Evolutionary conservation across 2,888 invertebrate species (phyloP).

Genomic region (Thysanoteuthis rhombus): DNA sequence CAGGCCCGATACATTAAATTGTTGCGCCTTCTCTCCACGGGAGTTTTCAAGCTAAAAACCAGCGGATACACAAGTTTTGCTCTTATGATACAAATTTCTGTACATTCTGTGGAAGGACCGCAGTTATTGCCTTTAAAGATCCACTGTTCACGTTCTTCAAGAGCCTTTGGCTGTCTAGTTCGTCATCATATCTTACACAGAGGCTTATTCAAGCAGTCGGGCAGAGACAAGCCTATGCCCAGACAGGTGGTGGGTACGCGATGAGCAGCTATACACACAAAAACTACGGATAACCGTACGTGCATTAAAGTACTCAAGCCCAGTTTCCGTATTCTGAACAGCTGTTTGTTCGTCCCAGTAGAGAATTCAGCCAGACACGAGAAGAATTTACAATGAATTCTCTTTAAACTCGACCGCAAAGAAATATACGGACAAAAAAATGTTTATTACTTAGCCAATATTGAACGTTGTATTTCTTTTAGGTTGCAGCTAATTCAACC

Average conservation of each 20-base stretch:
- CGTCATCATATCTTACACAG: background rate
- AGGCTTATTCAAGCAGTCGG: background rate
- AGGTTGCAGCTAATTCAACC: no score
- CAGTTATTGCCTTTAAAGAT: background rate
- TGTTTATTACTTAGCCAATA: no score
- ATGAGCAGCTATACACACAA: background rate
- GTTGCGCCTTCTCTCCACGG: background rate
- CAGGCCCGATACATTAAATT: conserved; percentile 21
- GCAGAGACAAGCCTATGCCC: background rate
- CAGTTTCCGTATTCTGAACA: background rate
- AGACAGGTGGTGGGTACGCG: background rate
- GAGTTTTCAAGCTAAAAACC: background rate
- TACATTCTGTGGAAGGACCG: background rate
- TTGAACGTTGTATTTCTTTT: no score
- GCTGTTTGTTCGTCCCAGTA: no score
- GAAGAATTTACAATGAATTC: no score
- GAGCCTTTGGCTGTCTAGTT: background rate
- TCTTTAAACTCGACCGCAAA: no score
- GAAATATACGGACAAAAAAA: no score
- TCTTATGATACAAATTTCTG: background rate
- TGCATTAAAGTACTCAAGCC: background rate
- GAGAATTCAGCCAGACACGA: no score
- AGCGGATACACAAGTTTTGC: background rate
- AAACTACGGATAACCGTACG: background rate
- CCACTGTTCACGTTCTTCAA: background rate